phyloP scores from a whole-genome alignment of 2,888 invertebrate genomes.

The Ophion ventricosus region DNA sequence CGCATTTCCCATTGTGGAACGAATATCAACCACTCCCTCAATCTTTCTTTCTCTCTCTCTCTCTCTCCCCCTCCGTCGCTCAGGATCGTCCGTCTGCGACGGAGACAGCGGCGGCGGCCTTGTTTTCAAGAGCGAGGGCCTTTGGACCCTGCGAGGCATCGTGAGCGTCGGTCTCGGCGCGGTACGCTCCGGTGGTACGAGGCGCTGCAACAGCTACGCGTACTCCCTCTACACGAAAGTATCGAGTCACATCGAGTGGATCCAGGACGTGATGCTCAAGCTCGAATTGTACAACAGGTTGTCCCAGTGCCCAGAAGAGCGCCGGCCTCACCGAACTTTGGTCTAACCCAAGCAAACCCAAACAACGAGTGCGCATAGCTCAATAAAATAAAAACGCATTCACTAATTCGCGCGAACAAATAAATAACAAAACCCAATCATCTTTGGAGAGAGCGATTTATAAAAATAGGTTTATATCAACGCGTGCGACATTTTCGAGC shows the following conservation, averaged over 20 bases:
- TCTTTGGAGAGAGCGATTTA: neutral
- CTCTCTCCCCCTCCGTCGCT: neutral
- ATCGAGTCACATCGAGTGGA: constrained; percentile 77
- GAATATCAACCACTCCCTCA: neutral
- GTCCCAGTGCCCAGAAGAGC: constrained; percentile 65
- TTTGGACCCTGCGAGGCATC: constrained; percentile 83
- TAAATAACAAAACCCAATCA: no score
- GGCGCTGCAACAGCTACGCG: constrained; percentile 76
- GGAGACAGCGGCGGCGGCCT: constrained; percentile 84
- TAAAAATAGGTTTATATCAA: constrained; percentile 24
- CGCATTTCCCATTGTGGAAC: no score
- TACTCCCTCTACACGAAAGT: constrained; percentile 81
- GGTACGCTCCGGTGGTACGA: constrained; percentile 65
- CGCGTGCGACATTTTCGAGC: constrained; percentile 17
- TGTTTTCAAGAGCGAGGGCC: constrained; percentile 77
- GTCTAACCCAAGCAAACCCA: neutral
- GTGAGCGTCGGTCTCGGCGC: constrained; percentile 82
- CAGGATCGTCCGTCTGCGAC: constrained; percentile 83
- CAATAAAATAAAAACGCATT: constrained; percentile 32
- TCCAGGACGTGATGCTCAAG: constrained; percentile 75
- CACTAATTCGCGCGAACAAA: no score
- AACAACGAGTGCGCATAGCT: neutral
- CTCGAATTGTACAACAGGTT: constrained; percentile 68
- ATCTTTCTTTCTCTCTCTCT: no score
- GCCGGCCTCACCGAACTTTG: neutral